Base-by-base conservation (phyloP, 2,888 invertebrate genomes). In the Mamestra brassicae region DNA sequence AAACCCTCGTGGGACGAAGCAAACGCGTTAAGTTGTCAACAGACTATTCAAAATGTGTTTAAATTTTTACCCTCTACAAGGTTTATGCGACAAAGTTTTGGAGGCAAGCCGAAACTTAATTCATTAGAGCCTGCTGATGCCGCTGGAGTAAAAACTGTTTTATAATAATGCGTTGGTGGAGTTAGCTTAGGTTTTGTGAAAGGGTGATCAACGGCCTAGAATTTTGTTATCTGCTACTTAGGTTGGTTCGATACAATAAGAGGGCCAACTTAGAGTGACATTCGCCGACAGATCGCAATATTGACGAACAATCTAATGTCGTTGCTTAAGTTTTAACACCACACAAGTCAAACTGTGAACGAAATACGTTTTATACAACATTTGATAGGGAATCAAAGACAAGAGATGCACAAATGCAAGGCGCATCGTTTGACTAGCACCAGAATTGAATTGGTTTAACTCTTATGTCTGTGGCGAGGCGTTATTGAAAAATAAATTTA, bases 81-180 rank as follows among this genome's bases (percentile, higher is more conserved):
- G 67, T 84, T 81, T 82, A 73, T 74, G 70, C 54, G 55, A 4
- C 15, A 58, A 86, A 86, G 74, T 86, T 87, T 73, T 50, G 63
- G 36, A 62, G 62, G 54, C 52, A 67, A 63, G 57, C 79, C 69
- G 61, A 82, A 86, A 85, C 83, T 87, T 88, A 81, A 85, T 88
- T 88, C 88, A 88, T 87, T 87, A 86, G 68, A 64, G 54, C 62
- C 69, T 58, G 58, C 85, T 87, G 81, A 85, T 86, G 78, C 71
- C 74, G 61, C 81, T 63, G 10, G 72, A 60, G 68, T 74, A 72
- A 72, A 86, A 79, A 78, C 67, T 63, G 67, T 66, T 60, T 60
- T 65, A 60, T 83, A 79, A 78, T 64, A 26, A 61, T 58, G 50
- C 34, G 70, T 50, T 42, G 67, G 10, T 34, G n/a, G 15, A 75